phyloP scores from a whole-genome alignment of 2,797 vertebrate genomes.

The Muscicapa comitata region DNA sequence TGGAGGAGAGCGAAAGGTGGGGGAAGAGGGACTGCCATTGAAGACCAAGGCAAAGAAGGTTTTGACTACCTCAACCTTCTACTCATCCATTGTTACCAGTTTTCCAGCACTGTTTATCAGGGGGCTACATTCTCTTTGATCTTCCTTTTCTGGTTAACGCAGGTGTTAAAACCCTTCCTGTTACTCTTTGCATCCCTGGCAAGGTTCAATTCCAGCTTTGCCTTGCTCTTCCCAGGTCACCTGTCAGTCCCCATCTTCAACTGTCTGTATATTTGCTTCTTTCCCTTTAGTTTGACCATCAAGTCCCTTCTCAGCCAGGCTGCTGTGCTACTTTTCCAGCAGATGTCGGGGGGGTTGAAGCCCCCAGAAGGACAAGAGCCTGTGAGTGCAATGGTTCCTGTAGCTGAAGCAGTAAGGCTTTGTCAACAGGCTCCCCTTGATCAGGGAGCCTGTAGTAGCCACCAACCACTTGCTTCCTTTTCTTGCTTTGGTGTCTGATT shows the following conservation, averaged over 20 bases:
- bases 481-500: not conserved
- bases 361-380: not conserved
- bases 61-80: not conserved
- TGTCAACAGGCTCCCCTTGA: not conserved
- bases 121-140: not conserved
- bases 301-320: not conserved
- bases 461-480: not conserved
- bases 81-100: not conserved
- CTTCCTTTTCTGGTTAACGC: not conserved
- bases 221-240: not conserved
- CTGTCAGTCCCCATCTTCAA: not conserved
- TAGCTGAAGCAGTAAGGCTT: not conserved
- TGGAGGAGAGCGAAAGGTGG: not conserved
- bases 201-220: not conserved
- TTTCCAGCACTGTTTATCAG: not conserved
- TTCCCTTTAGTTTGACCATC: not conserved
- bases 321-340: not conserved
- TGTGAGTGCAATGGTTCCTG: not conserved
- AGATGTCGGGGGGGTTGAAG: not conserved
- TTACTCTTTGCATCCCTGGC: not conserved
- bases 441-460: not conserved
- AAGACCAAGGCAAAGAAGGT: not conserved
- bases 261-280: not conserved
- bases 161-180: not conserved
- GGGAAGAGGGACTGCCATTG: not conserved